Conservation (phyloP, 1,140 invertebrate genomes). For the Scaptomyza montana region DNA sequence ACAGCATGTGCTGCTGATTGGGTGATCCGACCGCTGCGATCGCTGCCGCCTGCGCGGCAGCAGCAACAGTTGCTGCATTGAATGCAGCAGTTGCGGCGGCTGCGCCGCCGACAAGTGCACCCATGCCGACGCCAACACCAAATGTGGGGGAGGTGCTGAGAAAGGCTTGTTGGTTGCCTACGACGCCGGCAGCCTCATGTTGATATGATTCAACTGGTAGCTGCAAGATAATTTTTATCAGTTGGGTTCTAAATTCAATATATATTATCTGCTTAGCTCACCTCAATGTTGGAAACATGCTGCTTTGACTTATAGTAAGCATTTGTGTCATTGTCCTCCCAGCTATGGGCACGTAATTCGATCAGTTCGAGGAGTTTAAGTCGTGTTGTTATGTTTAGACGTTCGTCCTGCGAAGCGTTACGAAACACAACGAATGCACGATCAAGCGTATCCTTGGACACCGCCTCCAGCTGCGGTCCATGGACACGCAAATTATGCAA, state of each 20-base stretch:
- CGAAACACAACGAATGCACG: constrained; percentile 91
- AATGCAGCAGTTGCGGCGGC: constrained; percentile 69
- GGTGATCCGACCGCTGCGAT: constrained; percentile 79
- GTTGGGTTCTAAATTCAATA: not conserved
- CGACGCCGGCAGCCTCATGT: constrained; percentile 61
- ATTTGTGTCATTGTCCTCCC: constrained; percentile 92
- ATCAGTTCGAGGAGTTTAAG: constrained; percentile 94
- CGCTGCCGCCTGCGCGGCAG: constrained; percentile 75
- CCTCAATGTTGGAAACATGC: constrained; percentile 88
- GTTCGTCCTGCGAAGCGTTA: constrained; percentile 93
- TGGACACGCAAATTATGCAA: constrained; percentile 88
- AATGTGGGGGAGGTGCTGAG: constrained; percentile 84
- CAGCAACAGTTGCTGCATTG: constrained; percentile 67
- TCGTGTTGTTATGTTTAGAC: constrained; percentile 91
- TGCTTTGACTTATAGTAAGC: constrained; percentile 92
- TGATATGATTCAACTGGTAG: constrained; percentile 70
- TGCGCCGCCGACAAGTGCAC: constrained; percentile 36
- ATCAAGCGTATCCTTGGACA: constrained; percentile 89
- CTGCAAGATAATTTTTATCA: constrained; percentile 13
- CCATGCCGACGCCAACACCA: constrained; percentile 63
- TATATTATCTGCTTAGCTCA: constrained; percentile 73
- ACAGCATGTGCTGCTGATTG: constrained; percentile 84
- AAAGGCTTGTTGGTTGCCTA: constrained; percentile 70
- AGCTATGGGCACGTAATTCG: constrained; percentile 93
- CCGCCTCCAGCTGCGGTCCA: constrained; percentile 89